Evolutionary conservation across 2,113 vertebrate genomes (phyloP).

Genomic region (Pedetes capensis): DNA sequence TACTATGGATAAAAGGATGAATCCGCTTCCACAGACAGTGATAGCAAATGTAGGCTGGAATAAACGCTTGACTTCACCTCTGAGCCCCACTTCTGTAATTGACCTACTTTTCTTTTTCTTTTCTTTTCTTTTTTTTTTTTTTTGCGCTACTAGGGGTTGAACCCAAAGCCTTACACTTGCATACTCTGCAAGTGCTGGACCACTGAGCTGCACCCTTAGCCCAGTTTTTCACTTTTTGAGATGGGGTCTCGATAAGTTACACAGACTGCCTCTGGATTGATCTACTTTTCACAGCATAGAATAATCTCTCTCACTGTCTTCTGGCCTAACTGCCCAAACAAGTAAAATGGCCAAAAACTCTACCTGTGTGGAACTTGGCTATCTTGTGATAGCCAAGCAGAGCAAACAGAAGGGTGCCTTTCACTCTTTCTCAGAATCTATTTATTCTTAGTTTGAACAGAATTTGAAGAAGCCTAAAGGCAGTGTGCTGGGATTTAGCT

Average conservation of each 20-base stretch:
- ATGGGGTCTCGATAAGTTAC: no score
- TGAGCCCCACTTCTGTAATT: conserved; percentile 31
- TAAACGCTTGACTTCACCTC: conserved; percentile 42
- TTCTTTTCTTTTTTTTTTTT: no score
- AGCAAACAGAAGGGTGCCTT: not conserved
- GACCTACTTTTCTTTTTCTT: conserved; percentile 28
- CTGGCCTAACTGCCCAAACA: not conserved
- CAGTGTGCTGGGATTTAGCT: no score
- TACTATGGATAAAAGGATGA: not conserved
- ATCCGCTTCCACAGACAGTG: conserved; percentile 8
- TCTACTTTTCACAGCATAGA: rapidly evolving
- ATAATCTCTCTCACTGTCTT: not conserved
- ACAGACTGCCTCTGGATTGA: no score
- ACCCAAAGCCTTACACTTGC: no score
- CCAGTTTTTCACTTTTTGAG: no score
- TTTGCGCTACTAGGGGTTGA: no score
- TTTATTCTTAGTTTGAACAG: not conserved
- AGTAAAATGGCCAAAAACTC: not conserved
- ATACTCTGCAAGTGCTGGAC: no score
- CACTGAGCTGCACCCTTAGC: no score
- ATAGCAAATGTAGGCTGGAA: conserved; percentile 36
- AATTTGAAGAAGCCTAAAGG: not conserved
- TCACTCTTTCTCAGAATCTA: not conserved
- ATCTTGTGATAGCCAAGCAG: not conserved
- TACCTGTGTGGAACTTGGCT: not conserved